phyloP scores from a whole-genome alignment of 2,888 invertebrate species.

The Corythucha ciliata region DNA sequence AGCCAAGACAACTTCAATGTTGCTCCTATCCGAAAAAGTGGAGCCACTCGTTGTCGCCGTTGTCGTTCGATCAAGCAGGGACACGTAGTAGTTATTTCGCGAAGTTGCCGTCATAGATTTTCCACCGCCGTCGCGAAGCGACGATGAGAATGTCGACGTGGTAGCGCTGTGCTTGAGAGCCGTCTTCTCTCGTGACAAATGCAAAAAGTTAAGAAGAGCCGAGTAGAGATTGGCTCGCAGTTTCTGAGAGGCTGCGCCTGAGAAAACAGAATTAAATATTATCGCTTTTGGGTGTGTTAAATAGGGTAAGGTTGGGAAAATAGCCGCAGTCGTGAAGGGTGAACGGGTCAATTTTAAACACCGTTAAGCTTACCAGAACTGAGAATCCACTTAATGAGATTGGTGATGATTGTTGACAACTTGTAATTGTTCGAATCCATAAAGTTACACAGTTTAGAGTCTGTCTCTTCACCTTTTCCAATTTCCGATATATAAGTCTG shows the following conservation, averaged over 20 bases:
- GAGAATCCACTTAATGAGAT: constrained; percentile 45
- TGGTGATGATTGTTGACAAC: constrained; percentile 36
- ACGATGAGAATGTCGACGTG: no score
- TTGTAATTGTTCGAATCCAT: constrained; percentile 31
- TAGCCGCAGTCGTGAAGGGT: constrained; percentile 3
- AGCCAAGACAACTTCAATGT: constrained; percentile 39
- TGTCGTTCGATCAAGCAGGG: constrained; percentile 22
- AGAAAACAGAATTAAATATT: constrained; percentile 21
- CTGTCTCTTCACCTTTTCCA: constrained; percentile 29
- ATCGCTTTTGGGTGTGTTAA: no score
- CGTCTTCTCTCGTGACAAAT: constrained; percentile 52
- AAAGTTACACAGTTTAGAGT: constrained; percentile 28
- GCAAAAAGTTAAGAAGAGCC: constrained; percentile 68
- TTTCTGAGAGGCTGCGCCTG: constrained; percentile 68
- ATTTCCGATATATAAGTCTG: constrained; percentile 29
- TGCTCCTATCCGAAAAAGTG: constrained; percentile 9
- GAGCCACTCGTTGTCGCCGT: constrained; percentile 1
- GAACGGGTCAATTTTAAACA: background rate
- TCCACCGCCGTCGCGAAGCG: no score
- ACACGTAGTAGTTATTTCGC: constrained; percentile 13
- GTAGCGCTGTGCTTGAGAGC: constrained; percentile 15
- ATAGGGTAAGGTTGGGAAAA: constrained; percentile 54
- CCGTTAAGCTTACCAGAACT: constrained; percentile 30
- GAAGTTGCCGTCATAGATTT: constrained; percentile 7
- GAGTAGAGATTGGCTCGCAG: constrained; percentile 80